These are phyloP conservation scores for Meles meles DNA, from an alignment of 2,113 vertebrate genomes.

Conservation along the genomic window DNA sequence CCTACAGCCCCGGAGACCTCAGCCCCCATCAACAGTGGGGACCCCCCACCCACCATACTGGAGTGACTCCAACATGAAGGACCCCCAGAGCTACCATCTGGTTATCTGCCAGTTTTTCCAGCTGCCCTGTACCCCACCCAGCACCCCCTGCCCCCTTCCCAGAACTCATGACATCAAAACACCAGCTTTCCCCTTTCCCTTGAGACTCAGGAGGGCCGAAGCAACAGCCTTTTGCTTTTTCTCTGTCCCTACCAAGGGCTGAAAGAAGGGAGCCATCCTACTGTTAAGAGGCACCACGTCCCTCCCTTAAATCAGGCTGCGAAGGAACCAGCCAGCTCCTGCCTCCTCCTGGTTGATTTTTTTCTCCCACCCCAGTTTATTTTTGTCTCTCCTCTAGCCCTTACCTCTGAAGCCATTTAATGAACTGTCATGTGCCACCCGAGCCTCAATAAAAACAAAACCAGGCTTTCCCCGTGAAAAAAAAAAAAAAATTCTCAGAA, in stretches of 20 bases:
- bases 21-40: conserved; percentile 73
- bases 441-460: conserved; percentile 80
- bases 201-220: conserved; percentile 72
- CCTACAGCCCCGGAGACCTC: conserved; percentile 79
- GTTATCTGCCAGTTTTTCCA: conserved; percentile 66
- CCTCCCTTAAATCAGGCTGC: conserved; percentile 67
- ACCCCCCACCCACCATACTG: conserved; percentile 83
- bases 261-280: conserved; percentile 49
- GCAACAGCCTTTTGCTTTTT: conserved; percentile 51
- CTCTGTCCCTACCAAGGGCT: background rate
- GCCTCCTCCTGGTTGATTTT: conserved; percentile 68
- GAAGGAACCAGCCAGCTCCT: conserved; percentile 71
- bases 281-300: conserved; percentile 48
- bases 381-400: conserved; percentile 46
- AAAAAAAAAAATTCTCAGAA: too few relatives aligned
- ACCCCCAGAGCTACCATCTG: conserved; percentile 76
- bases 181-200: conserved; percentile 59
- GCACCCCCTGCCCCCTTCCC: background rate
- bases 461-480: conserved; percentile 70
- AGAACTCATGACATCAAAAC: conserved; percentile 68
- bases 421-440: conserved; percentile 76
- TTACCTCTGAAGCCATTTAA: conserved; percentile 73
- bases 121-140: conserved; percentile 51
- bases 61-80: conserved; percentile 83
- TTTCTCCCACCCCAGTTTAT: conserved; percentile 65